phyloP scores from a whole-genome alignment of 2,797 vertebrate genomes.

The Buphagus erythrorhynchus region DNA sequence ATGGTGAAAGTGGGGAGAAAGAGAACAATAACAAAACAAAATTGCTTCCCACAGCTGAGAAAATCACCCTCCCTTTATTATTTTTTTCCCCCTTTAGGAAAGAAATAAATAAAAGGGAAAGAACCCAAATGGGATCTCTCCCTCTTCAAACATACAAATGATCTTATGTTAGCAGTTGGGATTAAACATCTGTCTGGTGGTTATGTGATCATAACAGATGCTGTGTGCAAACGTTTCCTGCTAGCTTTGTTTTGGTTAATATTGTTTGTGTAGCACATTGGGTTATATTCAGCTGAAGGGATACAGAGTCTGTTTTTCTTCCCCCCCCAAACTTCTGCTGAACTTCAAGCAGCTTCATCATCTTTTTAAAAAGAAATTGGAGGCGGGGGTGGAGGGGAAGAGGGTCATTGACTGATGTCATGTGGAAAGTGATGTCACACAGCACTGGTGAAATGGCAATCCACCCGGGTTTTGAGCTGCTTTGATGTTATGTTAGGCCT shows the following conservation, averaged over 20 bases:
- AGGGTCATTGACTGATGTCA: slow-evolving; percentile 55
- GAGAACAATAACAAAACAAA: slow-evolving; percentile 61
- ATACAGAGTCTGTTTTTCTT: slow-evolving; percentile 75
- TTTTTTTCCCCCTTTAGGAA: slow-evolving; percentile 65
- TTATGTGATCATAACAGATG: slow-evolving; percentile 93
- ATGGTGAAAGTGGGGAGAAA: slow-evolving; percentile 68
- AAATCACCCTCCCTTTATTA: slow-evolving; percentile 73
- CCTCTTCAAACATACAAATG: slow-evolving; percentile 92
- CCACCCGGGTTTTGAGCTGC: slow-evolving; percentile 15
- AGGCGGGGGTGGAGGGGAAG: slow-evolving; percentile 32
- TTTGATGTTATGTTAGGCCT: slow-evolving; percentile 57
- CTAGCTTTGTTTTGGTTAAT: slow-evolving; percentile 86
- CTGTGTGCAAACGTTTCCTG: slow-evolving; percentile 83
- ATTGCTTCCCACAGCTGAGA: slow-evolving; percentile 75
- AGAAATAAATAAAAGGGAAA: slow-evolving; percentile 84
- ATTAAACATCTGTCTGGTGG: slow-evolving; percentile 95
- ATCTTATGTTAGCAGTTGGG: slow-evolving; percentile 94
- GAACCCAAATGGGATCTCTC: slow-evolving; percentile 86
- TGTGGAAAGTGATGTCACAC: slow-evolving; percentile 70
- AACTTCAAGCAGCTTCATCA: slow-evolving; percentile 71
- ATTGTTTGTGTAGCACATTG: slow-evolving; percentile 83
- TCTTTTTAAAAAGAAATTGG: slow-evolving; percentile 59
- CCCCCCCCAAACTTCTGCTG: slow-evolving; percentile 60
- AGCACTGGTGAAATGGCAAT: slow-evolving; percentile 60
- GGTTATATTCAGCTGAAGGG: slow-evolving; percentile 80